Conservation (phyloP, 1,140 invertebrate genomes). For the Drosophila leontia region DNA sequence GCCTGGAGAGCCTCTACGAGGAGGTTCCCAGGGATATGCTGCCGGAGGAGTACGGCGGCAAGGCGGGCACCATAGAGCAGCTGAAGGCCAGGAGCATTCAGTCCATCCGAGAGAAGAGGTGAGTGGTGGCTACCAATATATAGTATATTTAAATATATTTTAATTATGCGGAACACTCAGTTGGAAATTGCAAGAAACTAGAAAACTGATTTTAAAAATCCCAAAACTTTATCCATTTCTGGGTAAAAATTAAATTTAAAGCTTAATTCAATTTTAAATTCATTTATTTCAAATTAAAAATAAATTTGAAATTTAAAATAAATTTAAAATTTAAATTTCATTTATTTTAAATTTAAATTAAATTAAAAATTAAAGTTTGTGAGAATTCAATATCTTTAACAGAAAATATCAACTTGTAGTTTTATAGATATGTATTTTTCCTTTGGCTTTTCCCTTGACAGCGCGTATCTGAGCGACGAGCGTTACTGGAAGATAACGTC, state of each 20-base stretch:
- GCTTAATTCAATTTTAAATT: no score
- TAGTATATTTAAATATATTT: no score
- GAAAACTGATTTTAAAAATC: not conserved
- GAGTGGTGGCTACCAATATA: not conserved
- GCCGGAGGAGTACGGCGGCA: slow-evolving; percentile 89
- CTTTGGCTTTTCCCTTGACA: slow-evolving; percentile 10
- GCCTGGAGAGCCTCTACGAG: slow-evolving; percentile 87
- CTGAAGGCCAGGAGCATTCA: slow-evolving; percentile 87
- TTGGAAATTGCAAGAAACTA: not conserved
- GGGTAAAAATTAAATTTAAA: no score
- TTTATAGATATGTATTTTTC: not conserved
- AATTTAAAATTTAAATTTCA: no score
- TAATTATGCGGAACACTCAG: not conserved
- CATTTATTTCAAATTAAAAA: no score
- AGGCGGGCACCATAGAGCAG: slow-evolving; percentile 86
- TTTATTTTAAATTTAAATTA: no score
- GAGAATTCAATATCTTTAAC: no score
- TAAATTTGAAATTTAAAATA: no score
- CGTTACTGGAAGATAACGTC: slow-evolving; percentile 60
- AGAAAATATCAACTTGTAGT: no score
- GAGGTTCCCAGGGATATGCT: slow-evolving; percentile 87
- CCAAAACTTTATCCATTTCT: not conserved
- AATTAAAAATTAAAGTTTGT: no score
- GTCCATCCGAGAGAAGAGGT: slow-evolving; percentile 70
- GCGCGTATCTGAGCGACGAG: slow-evolving; percentile 69